Conservation (phyloP, 2,888 invertebrate species). For the Masnerella sp. region DNA sequence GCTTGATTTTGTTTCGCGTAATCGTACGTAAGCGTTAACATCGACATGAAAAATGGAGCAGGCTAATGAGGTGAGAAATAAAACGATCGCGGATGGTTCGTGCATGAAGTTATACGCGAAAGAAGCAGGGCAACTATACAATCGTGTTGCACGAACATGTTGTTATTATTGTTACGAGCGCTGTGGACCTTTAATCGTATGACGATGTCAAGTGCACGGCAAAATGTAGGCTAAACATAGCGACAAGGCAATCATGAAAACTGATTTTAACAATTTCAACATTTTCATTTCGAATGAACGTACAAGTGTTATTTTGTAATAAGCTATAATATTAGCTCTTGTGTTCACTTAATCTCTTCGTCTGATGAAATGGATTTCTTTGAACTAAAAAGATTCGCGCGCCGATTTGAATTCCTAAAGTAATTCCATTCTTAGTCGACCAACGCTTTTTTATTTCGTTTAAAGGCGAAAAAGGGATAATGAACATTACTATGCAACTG, state of each 20-base stretch:
- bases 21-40: constrained; percentile 50
- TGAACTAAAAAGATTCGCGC: constrained; percentile 3
- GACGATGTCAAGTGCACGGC: constrained; percentile 56
- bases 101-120: constrained; percentile 49
- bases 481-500: neutral
- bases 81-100: constrained; percentile 56
- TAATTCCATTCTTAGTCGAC: too few relatives aligned
- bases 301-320: constrained; percentile 12
- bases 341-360: neutral
- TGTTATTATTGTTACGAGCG: constrained; percentile 53
- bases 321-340: constrained; percentile 12
- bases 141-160: constrained; percentile 56
- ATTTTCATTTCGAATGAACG: constrained; percentile 23
- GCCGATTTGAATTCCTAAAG: constrained; percentile 15
- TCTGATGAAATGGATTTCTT: constrained; percentile 9
- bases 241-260: constrained; percentile 31
- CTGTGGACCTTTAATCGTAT: constrained; percentile 54
- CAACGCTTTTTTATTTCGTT: too few relatives aligned
- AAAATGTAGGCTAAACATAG: constrained; percentile 53
- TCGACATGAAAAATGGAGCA: constrained; percentile 57
- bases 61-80: constrained; percentile 56
- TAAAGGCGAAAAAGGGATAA: neutral
- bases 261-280: constrained; percentile 38
- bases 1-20: constrained; percentile 45
- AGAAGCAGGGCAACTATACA: constrained; percentile 53